phyloP scores from a whole-genome alignment of 1,140 invertebrate species.

The Aphis craccivora region DNA sequence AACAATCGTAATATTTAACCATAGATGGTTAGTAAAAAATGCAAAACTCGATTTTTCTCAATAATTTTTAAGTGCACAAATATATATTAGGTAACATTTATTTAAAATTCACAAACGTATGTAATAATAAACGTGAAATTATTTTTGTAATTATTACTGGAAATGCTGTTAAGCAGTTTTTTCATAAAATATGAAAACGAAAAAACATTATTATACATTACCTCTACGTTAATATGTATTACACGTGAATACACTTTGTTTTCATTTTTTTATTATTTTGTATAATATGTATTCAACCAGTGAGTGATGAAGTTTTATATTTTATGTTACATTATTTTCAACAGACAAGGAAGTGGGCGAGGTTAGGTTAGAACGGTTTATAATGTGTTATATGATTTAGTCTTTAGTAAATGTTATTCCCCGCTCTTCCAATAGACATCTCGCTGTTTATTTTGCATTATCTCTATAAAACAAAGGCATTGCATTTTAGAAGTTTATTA shows the following conservation, averaged over 20 bases:
- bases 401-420: neutral
- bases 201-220: neutral
- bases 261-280: neutral
- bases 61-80: neutral
- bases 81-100: neutral
- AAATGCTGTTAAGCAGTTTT: neutral
- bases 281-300: neutral
- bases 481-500: slow-evolving; percentile 29
- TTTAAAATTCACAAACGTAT: neutral
- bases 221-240: neutral
- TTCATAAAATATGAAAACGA: neutral
- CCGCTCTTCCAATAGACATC: neutral
- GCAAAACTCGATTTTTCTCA: neutral
- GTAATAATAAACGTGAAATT: neutral
- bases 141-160: neutral
- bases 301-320: neutral
- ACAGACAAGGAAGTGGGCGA: neutral
- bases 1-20: neutral
- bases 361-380: neutral
- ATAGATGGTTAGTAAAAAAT: neutral
- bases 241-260: neutral
- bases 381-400: neutral
- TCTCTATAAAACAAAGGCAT: slow-evolving; percentile 33
- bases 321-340: neutral
- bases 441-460: slow-evolving; percentile 18